Conservation (phyloP, 2,113 vertebrate species). For the Callospermophilus lateralis region DNA sequence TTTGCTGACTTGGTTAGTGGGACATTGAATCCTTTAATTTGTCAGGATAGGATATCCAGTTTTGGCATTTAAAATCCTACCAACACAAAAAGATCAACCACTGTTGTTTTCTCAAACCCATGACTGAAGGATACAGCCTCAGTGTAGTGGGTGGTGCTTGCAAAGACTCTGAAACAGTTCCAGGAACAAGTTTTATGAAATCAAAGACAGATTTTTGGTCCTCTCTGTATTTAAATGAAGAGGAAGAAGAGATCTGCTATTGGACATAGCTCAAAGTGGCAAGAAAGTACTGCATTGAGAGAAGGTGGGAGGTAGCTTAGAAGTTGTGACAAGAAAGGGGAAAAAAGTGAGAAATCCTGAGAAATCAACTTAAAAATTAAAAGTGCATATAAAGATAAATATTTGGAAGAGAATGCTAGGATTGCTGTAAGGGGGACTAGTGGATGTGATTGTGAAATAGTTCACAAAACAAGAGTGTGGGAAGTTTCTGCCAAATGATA, state of each 20-base stretch:
- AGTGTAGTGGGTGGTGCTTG: background rate
- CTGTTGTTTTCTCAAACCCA: background rate
- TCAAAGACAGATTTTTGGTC: background rate
- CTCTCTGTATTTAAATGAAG: background rate
- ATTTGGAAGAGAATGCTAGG: background rate
- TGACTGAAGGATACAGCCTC: background rate
- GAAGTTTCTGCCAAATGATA: background rate
- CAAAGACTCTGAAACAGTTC: background rate
- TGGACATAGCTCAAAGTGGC: background rate
- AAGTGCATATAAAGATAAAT: background rate
- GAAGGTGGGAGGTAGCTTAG: background rate
- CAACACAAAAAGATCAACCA: background rate
- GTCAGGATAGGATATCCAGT: background rate
- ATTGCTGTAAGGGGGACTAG: background rate
- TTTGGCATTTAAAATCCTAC: background rate
- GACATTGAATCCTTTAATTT: background rate
- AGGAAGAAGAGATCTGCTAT: background rate
- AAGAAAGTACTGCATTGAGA: background rate
- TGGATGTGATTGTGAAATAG: background rate
- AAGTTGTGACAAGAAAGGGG: background rate
- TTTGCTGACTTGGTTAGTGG: background rate
- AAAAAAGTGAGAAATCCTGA: background rate
- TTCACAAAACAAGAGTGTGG: conserved; percentile 7
- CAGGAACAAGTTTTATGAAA: background rate
- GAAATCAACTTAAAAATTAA: background rate